phyloP scores from a whole-genome alignment of 2,888 invertebrate genomes.

The Drosophila neonasuta region DNA sequence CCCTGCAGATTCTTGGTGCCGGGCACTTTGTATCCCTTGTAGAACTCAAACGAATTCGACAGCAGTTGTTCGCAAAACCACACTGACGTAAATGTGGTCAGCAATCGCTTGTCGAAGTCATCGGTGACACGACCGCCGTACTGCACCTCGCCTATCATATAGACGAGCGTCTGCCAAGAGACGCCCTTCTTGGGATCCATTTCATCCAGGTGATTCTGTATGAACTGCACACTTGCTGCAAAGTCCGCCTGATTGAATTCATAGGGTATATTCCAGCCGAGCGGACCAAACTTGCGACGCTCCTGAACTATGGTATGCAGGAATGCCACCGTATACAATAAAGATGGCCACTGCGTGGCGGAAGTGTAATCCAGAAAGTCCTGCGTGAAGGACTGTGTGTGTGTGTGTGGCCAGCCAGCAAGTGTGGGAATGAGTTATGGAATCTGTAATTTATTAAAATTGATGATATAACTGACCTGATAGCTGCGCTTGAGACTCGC shows the following conservation, averaged over 20 bases:
- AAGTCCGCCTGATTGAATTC: constrained; percentile 97
- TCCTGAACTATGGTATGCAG: constrained; percentile 97
- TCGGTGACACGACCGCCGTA: constrained; percentile 97
- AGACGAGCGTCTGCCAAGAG: constrained; percentile 98
- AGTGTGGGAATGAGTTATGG: background rate
- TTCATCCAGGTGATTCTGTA: constrained; percentile 98
- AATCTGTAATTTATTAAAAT: background rate
- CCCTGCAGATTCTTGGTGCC: constrained; percentile 90
- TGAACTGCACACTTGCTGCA: constrained; percentile 96
- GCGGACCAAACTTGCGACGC: constrained; percentile 95
- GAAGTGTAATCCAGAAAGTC: constrained; percentile 96
- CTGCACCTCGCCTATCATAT: constrained; percentile 96
- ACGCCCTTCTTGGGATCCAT: constrained; percentile 98
- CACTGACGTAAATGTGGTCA: constrained; percentile 95
- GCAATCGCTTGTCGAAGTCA: constrained; percentile 96
- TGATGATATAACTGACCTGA: constrained; percentile 83
- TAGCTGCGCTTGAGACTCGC: constrained; percentile 97
- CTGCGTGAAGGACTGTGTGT: constrained; percentile 83
- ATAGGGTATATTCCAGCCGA: constrained; percentile 98
- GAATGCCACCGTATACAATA: constrained; percentile 96
- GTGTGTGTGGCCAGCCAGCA: background rate
- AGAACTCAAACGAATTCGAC: constrained; percentile 94
- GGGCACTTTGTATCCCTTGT: constrained; percentile 95
- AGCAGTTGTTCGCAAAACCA: constrained; percentile 97
- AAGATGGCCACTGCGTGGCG: constrained; percentile 95